Evolutionary conservation across 2,113 vertebrate genomes (phyloP).

Genomic region (Tichodroma muraria): DNA sequence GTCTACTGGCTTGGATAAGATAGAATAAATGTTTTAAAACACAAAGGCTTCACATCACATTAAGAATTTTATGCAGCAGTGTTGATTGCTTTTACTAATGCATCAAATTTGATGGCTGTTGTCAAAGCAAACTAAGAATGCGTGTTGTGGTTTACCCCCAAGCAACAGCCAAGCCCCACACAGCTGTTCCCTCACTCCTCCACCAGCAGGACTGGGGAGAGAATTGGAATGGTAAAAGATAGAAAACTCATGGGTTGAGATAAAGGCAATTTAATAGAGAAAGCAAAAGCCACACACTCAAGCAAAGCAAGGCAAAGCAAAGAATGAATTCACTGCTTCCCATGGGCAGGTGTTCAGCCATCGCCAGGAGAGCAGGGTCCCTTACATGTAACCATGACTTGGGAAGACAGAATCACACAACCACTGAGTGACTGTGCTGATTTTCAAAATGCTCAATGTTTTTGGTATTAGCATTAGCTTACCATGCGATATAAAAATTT

Average conservation of each 20-base stretch:
- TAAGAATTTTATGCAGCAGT: not conserved
- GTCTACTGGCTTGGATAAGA: not conserved
- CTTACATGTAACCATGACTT: fast-evolving
- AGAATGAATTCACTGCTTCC: not conserved
- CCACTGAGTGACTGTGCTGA: not conserved
- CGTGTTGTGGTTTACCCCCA: not conserved
- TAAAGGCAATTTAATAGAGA: not conserved
- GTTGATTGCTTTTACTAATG: not conserved
- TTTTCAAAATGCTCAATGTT: not conserved
- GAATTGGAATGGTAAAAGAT: too few species aligned
- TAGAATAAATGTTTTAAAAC: not conserved
- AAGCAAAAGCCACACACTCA: not conserved
- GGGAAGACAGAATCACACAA: not conserved
- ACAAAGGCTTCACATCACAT: not conserved
- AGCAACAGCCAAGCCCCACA: not conserved
- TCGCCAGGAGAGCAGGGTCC: not conserved
- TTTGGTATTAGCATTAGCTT: not conserved
- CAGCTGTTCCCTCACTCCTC: not conserved
- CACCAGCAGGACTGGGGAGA: not conserved
- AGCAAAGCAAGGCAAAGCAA: not conserved
- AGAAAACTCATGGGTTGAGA: not conserved
- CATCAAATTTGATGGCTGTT: not conserved
- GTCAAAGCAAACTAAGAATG: not conserved
- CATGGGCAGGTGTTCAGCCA: not conserved
- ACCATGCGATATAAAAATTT: not conserved